Evolutionary conservation across 1,140 invertebrate genomes (phyloP), one percentile per base, ranked within the genome.

Genomic region (Macrobrachium rosenbergii): DNA sequence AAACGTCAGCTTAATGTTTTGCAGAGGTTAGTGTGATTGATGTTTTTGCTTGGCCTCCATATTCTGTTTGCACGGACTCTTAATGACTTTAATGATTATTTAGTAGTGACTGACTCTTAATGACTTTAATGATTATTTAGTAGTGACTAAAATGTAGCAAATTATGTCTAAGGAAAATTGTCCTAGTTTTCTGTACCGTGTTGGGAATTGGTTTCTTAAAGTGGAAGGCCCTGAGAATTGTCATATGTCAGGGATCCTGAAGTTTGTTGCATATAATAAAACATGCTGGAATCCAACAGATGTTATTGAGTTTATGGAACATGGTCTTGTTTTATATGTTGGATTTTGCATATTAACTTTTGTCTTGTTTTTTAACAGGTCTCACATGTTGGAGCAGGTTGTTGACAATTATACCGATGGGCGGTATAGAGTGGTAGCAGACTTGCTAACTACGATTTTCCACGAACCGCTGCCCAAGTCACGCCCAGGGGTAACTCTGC

Each of bases 351-450:
- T 37, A 37, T 37, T 37, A 37, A 37, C n/a, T 37, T 37, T 37
- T 37, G 28, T 37, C 28, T 37, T 37, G 28, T 59, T 17, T 64
- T 6, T 37, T 28, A 52, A 28, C 60, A 89, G 92, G 77, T 92
- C 91, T 60, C 92, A 92, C 85, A 92, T 91, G 23, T 88, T 93
- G 75, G 92, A 93, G 72, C 91, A 92, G 77, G 92, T 92, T 79
- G 91, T 92, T 73, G 90, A 90, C 23, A 87, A 92, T 63, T 92
- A 91, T 86, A 91, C 92, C 28, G 83, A 90, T 37, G 91, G 90
- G 59, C 86, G 91, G n/a, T 92, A 91, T 84, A 83, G 91, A 19
- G 89, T 91, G 63, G 92, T 92, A n/a, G 91, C 92, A 5, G 91
- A 92, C 23, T 89, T 92, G 43, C 86, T 93, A 14, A 86, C 91